Conservation (phyloP, 2,113 vertebrate species). For the Notothenia coriiceps region DNA sequence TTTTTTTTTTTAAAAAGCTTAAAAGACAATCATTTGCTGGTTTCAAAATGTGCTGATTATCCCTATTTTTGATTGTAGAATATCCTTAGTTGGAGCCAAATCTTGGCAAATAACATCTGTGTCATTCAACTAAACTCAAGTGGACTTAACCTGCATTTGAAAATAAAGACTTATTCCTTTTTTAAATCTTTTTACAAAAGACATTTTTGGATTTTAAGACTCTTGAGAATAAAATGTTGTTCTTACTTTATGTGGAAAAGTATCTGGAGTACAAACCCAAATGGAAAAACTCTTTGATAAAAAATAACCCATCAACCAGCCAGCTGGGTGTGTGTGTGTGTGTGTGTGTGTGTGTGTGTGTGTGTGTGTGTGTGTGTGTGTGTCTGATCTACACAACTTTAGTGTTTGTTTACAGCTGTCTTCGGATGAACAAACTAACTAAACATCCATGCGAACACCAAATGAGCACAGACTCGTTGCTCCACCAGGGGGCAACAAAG, state of each 20-base stretch:
- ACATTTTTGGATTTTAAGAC: constrained; percentile 32
- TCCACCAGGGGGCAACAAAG: constrained; percentile 72
- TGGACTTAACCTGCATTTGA: background rate
- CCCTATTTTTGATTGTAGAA: background rate
- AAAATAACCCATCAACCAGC: constrained; percentile 57
- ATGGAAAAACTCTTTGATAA: constrained; percentile 3
- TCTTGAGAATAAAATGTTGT: background rate
- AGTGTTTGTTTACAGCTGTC: constrained; percentile 22
- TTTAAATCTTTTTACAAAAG: constrained; percentile 14
- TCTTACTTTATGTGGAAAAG: background rate
- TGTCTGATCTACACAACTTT: background rate
- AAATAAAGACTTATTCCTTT: background rate
- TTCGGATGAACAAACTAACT: constrained; percentile 23
- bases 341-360: no score
- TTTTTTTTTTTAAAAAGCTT: no score
- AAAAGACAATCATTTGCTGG: background rate
- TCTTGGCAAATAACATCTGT: no score
- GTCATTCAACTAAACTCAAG: background rate
- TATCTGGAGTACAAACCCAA: constrained; percentile 6
- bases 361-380: no score
- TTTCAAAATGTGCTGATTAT: background rate
- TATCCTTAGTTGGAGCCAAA: background rate
- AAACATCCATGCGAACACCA: constrained; percentile 24
- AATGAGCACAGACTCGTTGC: background rate
- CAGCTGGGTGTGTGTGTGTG: constrained; percentile 44